These are phyloP conservation scores for Drosophila setifemur DNA, from an alignment of 1,140 invertebrate species.

Conservation along the genomic window DNA sequence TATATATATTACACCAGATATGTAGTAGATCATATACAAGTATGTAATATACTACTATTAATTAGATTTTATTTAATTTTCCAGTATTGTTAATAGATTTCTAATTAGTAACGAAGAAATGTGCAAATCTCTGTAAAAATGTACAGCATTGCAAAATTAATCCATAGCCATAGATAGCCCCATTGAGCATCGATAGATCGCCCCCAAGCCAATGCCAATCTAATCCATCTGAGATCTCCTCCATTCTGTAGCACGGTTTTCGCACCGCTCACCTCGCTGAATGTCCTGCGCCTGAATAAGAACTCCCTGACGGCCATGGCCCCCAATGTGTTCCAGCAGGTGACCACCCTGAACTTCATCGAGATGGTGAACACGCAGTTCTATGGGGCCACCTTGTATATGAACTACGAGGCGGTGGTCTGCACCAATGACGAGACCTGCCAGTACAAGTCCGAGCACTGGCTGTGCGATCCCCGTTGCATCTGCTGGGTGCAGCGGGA, in stretches of 20 bases:
- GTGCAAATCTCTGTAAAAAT: not conserved
- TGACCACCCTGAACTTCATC: conserved; percentile 35
- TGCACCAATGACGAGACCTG: conserved; percentile 80
- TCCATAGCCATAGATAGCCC: not conserved
- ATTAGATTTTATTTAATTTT: not conserved
- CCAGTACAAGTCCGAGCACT: conserved; percentile 60
- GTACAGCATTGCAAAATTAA: not conserved
- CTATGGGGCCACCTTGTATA: conserved; percentile 56
- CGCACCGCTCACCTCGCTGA: conserved; percentile 40
- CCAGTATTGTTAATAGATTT: too few relatives aligned
- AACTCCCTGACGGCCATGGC: conserved; percentile 53
- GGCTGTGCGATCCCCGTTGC: conserved; percentile 83
- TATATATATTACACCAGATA: too few relatives aligned
- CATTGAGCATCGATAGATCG: not conserved
- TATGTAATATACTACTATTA: too few relatives aligned
- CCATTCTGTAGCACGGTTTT: conserved; percentile 53
- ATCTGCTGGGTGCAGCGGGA: conserved; percentile 82
- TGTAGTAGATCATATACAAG: too few relatives aligned
- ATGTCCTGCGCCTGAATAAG: conserved; percentile 43
- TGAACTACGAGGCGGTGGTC: conserved; percentile 73
- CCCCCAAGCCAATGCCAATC: not conserved
- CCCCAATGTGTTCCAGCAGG: conserved; percentile 23
- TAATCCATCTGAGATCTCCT: conserved; percentile 18
- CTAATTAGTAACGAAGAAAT: too few relatives aligned
- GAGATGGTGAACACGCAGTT: conserved; percentile 67